Percentiles rank a stretch among this genome's conserved stretches.
These are phyloP conservation scores for Anodontia alba DNA, from an alignment of 2,888 invertebrate species.

Conservation along the genomic window DNA sequence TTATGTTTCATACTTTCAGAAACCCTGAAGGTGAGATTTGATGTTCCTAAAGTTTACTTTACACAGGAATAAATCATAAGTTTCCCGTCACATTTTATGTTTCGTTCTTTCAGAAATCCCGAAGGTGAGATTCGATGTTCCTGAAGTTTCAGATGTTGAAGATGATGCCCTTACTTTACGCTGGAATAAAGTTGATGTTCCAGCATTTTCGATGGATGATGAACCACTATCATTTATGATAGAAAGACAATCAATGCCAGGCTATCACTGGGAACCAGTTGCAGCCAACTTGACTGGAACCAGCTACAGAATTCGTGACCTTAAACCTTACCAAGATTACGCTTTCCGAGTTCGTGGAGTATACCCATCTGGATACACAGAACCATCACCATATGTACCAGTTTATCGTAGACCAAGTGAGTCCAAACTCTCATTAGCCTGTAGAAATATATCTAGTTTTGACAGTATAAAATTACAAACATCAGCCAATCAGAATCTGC, in stretches of 20 bases:
- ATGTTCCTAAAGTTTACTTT: conserved; percentile 75
- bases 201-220: conserved; percentile 71
- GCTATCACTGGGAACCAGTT: conserved; percentile 77
- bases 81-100: too few species aligned
- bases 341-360: conserved; percentile 97
- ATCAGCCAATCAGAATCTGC: conserved; percentile 19
- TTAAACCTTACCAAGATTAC: conserved; percentile 97
- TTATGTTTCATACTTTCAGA: conserved; percentile 62
- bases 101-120: conserved; percentile 72
- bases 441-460: conserved; percentile 19
- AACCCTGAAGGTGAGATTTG: conserved; percentile 76
- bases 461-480: neutral
- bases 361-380: conserved; percentile 95
- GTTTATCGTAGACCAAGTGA: conserved; percentile 79
- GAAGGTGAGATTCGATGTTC: conserved; percentile 73
- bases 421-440: conserved; percentile 48
- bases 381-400: conserved; percentile 95
- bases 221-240: conserved; percentile 77
- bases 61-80: conserved; percentile 73
- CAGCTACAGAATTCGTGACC: conserved; percentile 73
- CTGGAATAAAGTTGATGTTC: conserved; percentile 77
- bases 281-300: conserved; percentile 74
- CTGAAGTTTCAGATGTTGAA: conserved; percentile 73
- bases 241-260: conserved; percentile 75
- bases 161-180: conserved; percentile 70